Conservation (phyloP, 1,140 invertebrate species). For the Whitmania pigra region DNA sequence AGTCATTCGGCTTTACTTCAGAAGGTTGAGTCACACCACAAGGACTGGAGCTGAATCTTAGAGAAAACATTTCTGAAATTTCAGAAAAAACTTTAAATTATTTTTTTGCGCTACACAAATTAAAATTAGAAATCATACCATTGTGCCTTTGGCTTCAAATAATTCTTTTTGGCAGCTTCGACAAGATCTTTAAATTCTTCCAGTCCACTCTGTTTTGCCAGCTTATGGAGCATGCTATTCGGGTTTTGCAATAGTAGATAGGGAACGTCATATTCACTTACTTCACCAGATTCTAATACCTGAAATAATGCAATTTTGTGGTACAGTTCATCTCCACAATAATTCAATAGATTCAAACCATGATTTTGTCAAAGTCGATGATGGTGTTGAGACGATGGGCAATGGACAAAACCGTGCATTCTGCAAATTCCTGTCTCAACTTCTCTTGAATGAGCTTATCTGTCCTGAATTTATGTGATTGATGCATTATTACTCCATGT, state of each 20-base stretch:
- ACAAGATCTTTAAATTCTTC: background rate
- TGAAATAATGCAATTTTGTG: background rate
- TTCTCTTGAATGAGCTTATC: conserved; percentile 43
- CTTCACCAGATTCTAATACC: conserved; percentile 16
- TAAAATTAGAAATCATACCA: too few species aligned
- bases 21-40: too few species aligned
- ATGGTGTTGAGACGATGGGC: conserved; percentile 45
- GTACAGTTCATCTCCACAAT: background rate
- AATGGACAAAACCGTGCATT: conserved; percentile 44
- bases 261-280: conserved; percentile 15
- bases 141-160: too few species aligned
- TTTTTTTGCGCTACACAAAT: too few species aligned
- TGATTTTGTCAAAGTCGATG: conserved; percentile 35
- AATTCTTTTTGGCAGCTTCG: too few species aligned
- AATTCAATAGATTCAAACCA: background rate
- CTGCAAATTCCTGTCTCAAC: conserved; percentile 36
- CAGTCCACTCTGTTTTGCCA: conserved; percentile 1
- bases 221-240: background rate
- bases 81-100: too few species aligned
- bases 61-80: too few species aligned
- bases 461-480: conserved; percentile 39
- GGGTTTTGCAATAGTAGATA: background rate
- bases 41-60: too few species aligned
- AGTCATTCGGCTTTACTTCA: too few species aligned
- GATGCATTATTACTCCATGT: background rate